Evolutionary conservation across 2,888 invertebrate species (phyloP), one percentile per base, ranked within the genome.

Genomic region (Mystacides longicornis): DNA sequence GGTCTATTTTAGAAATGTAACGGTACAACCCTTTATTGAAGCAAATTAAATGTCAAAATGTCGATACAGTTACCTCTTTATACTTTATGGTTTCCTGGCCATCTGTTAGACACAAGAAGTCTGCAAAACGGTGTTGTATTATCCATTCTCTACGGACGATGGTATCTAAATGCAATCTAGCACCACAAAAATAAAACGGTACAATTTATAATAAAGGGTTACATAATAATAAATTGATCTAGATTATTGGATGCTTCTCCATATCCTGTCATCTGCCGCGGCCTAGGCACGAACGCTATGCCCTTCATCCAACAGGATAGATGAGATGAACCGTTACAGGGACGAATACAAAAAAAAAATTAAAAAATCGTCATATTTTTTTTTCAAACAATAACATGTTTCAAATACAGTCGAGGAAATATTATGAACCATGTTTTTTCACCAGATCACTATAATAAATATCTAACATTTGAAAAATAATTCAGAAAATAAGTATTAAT

Each of bases 191-290:
- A 27, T 27, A 37, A 14, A 37, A 37, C 37, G 37, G 37, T 37
- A 37, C 14, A 37, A 7, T 37, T n/a, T 37, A n/a, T 7, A 16
- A 37, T n/a, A 27, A 37, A 37, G 37, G 37, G 37, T 37, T 37
- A 37, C n/a, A 37, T n/a, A 37, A 37, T 37, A 16, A 37, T 37
- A 14, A 37, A 11, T 7, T 27, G 27, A 27, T 27, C 27, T 37
- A 7, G 14, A 37, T 37, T 37, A n/a, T 37, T 37, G 14, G n/a
- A 37, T 37, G 37, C 3, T 37, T 37, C n/a, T n/a, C n/a, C n/a
- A n/a, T n/a, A n/a, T 37, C 37, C 37, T 37, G 37, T 37, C 37
- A 37, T 37, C 37, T 37, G 37, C 37, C 14, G n/a, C n/a, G n/a
- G n/a, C n/a, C 7, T 37, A 14, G 14, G 37, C 37, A 37, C 37